Evolutionary conservation across 2,113 vertebrate species (phyloP), one percentile per base, ranked within the genome.

Genomic region (Pogonocichla stellata): DNA sequence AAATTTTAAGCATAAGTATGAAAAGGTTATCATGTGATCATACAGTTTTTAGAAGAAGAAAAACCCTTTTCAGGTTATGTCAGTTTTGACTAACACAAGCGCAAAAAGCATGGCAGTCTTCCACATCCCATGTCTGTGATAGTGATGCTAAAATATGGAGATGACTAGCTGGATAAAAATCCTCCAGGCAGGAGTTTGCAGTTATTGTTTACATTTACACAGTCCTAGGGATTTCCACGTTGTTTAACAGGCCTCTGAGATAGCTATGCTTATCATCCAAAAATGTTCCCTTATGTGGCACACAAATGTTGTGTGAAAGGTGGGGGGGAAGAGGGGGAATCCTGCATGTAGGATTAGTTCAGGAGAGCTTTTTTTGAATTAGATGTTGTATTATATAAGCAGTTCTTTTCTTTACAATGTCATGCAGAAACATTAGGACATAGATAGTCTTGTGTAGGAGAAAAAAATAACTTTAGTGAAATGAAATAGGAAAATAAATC

Each of bases 201-300:
- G 61, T 42, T 94, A 42, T 22, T 91, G 54, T 95, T 94, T 92
- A 93, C 73, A 78, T 79, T 89, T 84, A 79, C 53, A 81, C 19
- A 85, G 60, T 56, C 70, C 47, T 28, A 61, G 67, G 72, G 71
- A 86, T 93, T 91, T 91, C 72, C 29, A 34, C 26, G 48, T 34
- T 64, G 26, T 88, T 94, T 86, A 91, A 71, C 47, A 87, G 43
- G 29, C 16, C 40, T 74, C 57, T 56, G 57, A 81, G 51, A 91
- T 10, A 84, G 36, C 45, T 47, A 28, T 0, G 3, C 31, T 91
- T 78, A 66, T 89, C 47, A 71, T 40, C 33, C n/a, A 87, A 91
- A 92, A 82, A 83, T 38, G 9, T 67, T 95, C 29, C 47, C 43
- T 19, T 80, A 15, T 31, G 75, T 67, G 26, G 43, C 26, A 74